Evolutionary conservation across 2,888 invertebrate genomes (phyloP), one percentile per base, ranked within the genome.

Genomic region (Agrilus mali): DNA sequence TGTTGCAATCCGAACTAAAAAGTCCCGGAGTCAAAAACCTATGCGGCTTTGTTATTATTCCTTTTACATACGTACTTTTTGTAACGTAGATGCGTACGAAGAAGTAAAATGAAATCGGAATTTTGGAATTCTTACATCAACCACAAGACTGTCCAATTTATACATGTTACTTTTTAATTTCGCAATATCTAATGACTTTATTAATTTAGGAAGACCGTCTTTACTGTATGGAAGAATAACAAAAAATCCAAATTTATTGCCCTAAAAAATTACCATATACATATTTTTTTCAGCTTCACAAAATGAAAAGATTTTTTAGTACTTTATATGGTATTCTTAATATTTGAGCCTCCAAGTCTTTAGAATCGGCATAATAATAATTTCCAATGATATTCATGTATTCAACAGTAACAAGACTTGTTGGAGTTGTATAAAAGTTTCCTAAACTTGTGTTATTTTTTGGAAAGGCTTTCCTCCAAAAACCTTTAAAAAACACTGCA

Each of bases 401-500:
- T 0, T 73, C 69, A 0, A 73, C 72, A 2, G 66, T 60, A 37
- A 75, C 67, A 42, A 68, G 67, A 2, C 61, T 55, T 0, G 65
- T 62, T 0, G 71, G 66, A 1, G 70, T 64, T 5, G 73, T 61
- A 56, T 77, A 75, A 66, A 93, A 93, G 6, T 65, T 63, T 1
- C 70, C 75, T 0, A 61, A 50, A 42, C 64, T 68, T 0, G 85
- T 86, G 1, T 67, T 65, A 45, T 77, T 75, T 14, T 72, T 70
- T 0, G 74, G 67, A 58, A 88, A 89, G 54, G 75, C 77, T 47
- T 77, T 71, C 0, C 73, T 69, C 90, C 90, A 90, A 1, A 74
- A 68, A 1, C 88, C 88, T 60, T 86, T 83, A 70, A 88, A 89
- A 66, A 78, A 88, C 27, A 90, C 66, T 0, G 84, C 81, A 64